Conservation (phyloP, 2,888 invertebrate species). For the Eurytoma californica region DNA sequence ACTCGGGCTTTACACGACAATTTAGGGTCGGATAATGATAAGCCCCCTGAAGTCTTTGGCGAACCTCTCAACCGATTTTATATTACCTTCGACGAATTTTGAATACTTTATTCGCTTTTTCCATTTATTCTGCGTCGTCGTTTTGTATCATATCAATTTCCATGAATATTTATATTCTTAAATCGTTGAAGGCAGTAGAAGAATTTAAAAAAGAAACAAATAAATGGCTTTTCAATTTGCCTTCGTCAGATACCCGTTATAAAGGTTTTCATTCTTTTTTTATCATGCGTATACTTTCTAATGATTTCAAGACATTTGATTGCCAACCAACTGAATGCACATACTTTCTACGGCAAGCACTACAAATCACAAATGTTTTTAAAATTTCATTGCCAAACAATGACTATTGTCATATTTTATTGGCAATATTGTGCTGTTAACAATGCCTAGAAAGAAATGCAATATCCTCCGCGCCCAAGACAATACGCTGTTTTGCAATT, state of each 20-base stretch:
- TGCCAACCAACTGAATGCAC: neutral
- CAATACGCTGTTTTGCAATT: no score
- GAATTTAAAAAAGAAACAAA: neutral
- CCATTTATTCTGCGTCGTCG: neutral
- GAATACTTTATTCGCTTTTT: slow-evolving; percentile 4
- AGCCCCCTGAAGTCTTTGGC: neutral
- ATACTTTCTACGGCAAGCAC: neutral
- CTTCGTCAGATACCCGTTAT: neutral
- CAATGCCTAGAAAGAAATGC: no score
- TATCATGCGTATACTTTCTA: neutral
- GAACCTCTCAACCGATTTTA: neutral
- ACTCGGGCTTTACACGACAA: slow-evolving; percentile 31
- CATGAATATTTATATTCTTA: neutral
- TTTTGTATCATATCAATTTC: neutral
- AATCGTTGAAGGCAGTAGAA: neutral
- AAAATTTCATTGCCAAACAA: no score
- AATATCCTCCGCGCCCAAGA: no score
- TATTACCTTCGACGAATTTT: neutral
- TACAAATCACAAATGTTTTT: no score
- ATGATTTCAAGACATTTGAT: slow-evolving; percentile 14
- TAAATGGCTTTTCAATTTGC: neutral
- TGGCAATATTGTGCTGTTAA: no score
- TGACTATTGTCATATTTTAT: no score
- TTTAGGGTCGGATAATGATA: slow-evolving; percentile 38
- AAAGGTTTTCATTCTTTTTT: slow-evolving; percentile 1